These are phyloP conservation scores for Drosophila sulfurigaster DNA, from an alignment of 1,140 invertebrate species.

Conservation along the genomic window DNA sequence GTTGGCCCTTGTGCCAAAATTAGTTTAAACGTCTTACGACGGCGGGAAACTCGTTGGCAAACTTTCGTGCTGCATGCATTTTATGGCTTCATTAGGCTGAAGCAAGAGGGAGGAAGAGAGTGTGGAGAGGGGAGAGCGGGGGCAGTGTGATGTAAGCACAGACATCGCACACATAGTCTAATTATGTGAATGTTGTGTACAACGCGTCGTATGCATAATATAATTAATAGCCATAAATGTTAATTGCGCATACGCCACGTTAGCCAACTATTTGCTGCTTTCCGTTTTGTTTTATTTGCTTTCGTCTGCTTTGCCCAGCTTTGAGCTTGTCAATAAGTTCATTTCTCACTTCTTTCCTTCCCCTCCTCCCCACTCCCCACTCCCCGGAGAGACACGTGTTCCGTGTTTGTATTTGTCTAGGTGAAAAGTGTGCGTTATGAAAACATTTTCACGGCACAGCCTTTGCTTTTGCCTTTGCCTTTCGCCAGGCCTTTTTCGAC, in stretches of 20 bases:
- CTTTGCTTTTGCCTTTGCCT: background rate
- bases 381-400: slow-evolving; percentile 46
- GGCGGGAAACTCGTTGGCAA: slow-evolving; percentile 30
- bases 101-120: background rate
- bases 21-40: slow-evolving; percentile 45
- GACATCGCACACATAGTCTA: background rate
- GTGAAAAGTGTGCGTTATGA: slow-evolving; percentile 64
- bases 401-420: slow-evolving; percentile 47
- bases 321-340: slow-evolving; percentile 51
- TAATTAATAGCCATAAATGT: slow-evolving; percentile 82
- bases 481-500: no score
- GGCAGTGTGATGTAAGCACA: background rate
- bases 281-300: slow-evolving; percentile 13
- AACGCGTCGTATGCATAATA: slow-evolving; percentile 67
- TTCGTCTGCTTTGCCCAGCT: slow-evolving; percentile 18
- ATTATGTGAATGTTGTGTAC: slow-evolving; percentile 33
- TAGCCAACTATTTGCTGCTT: slow-evolving; percentile 46
- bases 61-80: slow-evolving; percentile 46
- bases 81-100: slow-evolving; percentile 44
- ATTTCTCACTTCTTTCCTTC: no score
- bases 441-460: slow-evolving; percentile 55
- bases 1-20: slow-evolving; percentile 48
- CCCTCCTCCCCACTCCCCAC: background rate
- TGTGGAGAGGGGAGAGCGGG: background rate
- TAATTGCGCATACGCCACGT: slow-evolving; percentile 81